Conservation (phyloP, 2,113 vertebrate genomes). For the Scolopax mira region DNA sequence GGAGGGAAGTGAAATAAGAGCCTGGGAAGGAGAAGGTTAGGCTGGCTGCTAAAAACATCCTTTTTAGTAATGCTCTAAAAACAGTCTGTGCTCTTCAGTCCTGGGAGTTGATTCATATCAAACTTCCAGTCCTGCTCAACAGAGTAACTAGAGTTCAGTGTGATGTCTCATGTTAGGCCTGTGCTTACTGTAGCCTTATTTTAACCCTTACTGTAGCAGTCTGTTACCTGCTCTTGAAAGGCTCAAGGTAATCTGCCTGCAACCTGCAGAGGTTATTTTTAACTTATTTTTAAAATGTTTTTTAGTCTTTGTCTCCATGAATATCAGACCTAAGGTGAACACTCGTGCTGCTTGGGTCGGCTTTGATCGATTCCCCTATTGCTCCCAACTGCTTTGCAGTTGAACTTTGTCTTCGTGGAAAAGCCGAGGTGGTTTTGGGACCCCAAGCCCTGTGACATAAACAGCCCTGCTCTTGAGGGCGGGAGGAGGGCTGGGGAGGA, state of each 20-base stretch:
- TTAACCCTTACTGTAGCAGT: background rate
- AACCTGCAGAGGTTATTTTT: background rate
- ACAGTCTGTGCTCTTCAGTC: background rate
- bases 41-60: background rate
- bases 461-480: background rate
- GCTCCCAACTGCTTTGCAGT: background rate
- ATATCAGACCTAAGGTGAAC: background rate
- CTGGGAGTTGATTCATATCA: background rate
- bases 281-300: background rate
- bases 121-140: background rate
- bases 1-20: background rate
- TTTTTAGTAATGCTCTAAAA: background rate
- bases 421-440: background rate
- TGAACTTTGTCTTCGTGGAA: background rate
- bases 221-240: background rate
- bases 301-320: background rate
- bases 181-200: background rate
- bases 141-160: background rate
- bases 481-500: background rate
- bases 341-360: background rate
- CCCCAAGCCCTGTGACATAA: fast-evolving
- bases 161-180: background rate
- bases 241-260: background rate
- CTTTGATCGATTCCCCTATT: background rate
- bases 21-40: background rate